Conservation (phyloP, 2,797 vertebrate species). For the Euphonia xanthogaster region DNA sequence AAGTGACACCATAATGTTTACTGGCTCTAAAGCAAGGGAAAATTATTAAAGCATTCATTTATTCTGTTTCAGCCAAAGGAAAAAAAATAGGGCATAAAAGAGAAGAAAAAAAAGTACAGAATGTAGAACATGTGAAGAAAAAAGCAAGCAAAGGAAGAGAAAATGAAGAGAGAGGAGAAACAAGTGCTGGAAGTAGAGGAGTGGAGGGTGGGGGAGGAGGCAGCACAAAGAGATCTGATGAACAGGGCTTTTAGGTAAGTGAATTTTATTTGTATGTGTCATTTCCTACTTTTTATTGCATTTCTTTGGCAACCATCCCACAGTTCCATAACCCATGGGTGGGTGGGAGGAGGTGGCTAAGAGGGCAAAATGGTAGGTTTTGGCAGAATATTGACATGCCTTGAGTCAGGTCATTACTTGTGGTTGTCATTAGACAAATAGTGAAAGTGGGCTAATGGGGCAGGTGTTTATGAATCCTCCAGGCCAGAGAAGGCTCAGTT, state of each 20-base stretch:
- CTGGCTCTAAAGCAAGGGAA: background rate
- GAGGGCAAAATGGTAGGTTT: conserved; percentile 41
- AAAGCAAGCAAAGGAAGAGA: background rate
- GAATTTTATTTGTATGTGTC: conserved; percentile 66
- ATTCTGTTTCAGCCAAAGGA: background rate
- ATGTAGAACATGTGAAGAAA: background rate
- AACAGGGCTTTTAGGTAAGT: conserved; percentile 61
- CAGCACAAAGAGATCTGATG: background rate
- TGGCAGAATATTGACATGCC: conserved; percentile 45
- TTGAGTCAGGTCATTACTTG: conserved; percentile 4
- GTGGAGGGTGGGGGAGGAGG: background rate
- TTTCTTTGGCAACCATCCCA: conserved; percentile 61
- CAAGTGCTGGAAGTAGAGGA: background rate
- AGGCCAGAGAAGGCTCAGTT: conserved; percentile 6
- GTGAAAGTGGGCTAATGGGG: conserved; percentile 30
- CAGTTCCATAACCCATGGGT: conserved; percentile 53
- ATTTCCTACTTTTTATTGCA: conserved; percentile 71
- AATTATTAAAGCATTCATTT: background rate
- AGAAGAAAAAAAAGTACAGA: background rate
- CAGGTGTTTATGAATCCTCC: conserved; percentile 40
- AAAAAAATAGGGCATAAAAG: background rate
- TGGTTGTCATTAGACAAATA: conserved; percentile 39
- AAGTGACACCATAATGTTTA: background rate
- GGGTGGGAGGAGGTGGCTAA: conserved; percentile 40
- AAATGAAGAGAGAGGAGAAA: background rate